Evolutionary conservation across 2,888 invertebrate genomes (phyloP).

Genomic region (Trichopoda pennipes): DNA sequence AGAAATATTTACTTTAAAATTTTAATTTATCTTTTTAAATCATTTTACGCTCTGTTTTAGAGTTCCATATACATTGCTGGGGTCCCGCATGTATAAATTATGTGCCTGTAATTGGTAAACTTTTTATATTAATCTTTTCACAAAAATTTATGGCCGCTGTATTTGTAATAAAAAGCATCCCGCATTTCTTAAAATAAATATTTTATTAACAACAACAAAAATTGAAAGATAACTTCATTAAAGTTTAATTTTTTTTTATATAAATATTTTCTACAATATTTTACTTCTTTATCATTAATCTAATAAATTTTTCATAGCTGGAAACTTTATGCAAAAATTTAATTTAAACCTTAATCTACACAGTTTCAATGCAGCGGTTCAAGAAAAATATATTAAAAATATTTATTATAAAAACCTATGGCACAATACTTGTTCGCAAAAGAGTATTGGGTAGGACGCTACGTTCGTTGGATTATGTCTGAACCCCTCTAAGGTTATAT

Average conservation of each 20-base stretch:
- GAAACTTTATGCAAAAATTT: too few species aligned
- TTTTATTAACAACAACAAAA: background rate
- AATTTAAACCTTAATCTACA: too few species aligned
- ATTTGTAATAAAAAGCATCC: conserved; percentile 26
- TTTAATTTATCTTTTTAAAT: conserved; percentile 62
- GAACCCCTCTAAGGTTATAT: too few species aligned
- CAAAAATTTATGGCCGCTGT: conserved; percentile 46
- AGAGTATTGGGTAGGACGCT: too few species aligned
- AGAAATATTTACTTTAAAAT: conserved; percentile 63
- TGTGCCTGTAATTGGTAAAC: conserved; percentile 13
- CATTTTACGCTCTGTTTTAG: conserved; percentile 34
- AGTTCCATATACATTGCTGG: conserved; percentile 6
- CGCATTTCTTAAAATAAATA: conserved; percentile 35
- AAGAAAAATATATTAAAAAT: too few species aligned
- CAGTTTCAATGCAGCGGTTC: too few species aligned
- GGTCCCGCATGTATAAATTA: conserved; percentile 48
- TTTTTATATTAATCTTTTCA: conserved; percentile 28
- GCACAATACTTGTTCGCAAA: too few species aligned
- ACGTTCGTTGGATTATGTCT: too few species aligned
- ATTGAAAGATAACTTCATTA: conserved; percentile 36
- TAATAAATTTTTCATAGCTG: too few species aligned
- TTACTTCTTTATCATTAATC: too few species aligned
- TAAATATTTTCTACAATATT: too few species aligned
- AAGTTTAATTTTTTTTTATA: background rate
- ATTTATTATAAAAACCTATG: too few species aligned